These are phyloP conservation scores for Nycticebus coucang DNA, from an alignment of 2,113 vertebrate genomes.

Conservation along the genomic window DNA sequence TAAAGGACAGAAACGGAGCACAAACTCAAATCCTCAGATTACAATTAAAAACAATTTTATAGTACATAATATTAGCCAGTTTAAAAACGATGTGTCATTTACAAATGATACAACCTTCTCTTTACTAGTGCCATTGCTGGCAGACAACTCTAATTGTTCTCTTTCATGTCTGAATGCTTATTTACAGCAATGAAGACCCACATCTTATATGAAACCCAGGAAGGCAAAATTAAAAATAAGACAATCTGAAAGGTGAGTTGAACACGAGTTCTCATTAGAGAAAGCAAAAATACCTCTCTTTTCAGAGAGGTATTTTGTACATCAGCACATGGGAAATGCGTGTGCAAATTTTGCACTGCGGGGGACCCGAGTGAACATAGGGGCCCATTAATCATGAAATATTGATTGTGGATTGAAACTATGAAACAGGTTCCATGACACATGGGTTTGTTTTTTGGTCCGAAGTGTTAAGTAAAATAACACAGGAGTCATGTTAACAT, in stretches of 20 bases:
- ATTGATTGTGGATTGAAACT: constrained; percentile 83
- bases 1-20: not conserved
- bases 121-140: no score
- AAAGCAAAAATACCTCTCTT: not conserved
- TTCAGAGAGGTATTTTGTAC: not conserved
- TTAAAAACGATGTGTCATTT: not conserved
- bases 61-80: not conserved
- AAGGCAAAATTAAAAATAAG: not conserved
- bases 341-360: not conserved
- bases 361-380: constrained; percentile 20
- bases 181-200: not conserved
- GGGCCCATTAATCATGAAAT: constrained; percentile 82
- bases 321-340: accelerated
- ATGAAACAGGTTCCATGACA: constrained; percentile 69
- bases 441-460: constrained; percentile 80
- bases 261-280: not conserved
- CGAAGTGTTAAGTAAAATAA: constrained; percentile 83
- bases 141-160: accelerated
- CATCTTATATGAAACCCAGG: not conserved
- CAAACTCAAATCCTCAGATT: not conserved
- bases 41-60: not conserved
- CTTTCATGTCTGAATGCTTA: no score
- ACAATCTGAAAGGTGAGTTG: not conserved
- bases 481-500: constrained; percentile 81
- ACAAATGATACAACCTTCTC: not conserved